Percentiles rank a stretch among this genome's conserved stretches.
phyloP scores from a whole-genome alignment of 1,140 invertebrate genomes.

The Neodiprion fabricii region DNA sequence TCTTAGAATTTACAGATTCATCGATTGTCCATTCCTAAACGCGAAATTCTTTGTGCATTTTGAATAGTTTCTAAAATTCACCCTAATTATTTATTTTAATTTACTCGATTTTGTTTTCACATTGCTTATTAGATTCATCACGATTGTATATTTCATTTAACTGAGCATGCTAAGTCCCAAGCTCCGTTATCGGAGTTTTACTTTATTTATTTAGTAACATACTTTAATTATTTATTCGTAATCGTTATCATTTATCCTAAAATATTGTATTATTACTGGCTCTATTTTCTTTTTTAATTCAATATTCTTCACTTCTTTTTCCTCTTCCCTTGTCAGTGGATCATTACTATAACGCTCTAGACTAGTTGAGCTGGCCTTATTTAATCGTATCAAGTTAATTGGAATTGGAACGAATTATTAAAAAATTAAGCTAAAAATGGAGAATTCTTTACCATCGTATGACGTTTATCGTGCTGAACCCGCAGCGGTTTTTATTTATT shows the following conservation, averaged over 20 bases:
- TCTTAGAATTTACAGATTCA: constrained; percentile 46
- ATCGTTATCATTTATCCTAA: constrained; percentile 35
- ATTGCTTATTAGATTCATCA: constrained; percentile 36
- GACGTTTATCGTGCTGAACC: constrained; percentile 41
- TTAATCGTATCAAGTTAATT: constrained; percentile 49
- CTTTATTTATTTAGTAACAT: constrained; percentile 38
- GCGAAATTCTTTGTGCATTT: constrained; percentile 60
- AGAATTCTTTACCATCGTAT: constrained; percentile 34
- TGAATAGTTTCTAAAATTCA: constrained; percentile 31
- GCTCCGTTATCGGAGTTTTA: constrained; percentile 60
- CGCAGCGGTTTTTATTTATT: constrained; percentile 38
- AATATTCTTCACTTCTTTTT: constrained; percentile 44
- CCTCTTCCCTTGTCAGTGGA: constrained; percentile 47
- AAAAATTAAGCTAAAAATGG: constrained; percentile 50
- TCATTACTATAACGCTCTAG: constrained; percentile 55
- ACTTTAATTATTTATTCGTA: constrained; percentile 30
- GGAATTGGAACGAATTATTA: constrained; percentile 45
- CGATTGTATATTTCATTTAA: constrained; percentile 59
- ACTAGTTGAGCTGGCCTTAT: constrained; percentile 62
- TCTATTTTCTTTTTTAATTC: constrained; percentile 41
- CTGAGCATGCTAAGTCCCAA: constrained; percentile 65
- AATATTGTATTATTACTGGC: constrained; percentile 47
- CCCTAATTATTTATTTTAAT: constrained; percentile 2
- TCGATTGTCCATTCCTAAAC: constrained; percentile 62
- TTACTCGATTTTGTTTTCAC: constrained; percentile 35